A percentile compares a stretch with the other conserved stretches of the same genome.
Conservation (phyloP, 1,140 invertebrate genomes). For the Varroa destructor region DNA sequence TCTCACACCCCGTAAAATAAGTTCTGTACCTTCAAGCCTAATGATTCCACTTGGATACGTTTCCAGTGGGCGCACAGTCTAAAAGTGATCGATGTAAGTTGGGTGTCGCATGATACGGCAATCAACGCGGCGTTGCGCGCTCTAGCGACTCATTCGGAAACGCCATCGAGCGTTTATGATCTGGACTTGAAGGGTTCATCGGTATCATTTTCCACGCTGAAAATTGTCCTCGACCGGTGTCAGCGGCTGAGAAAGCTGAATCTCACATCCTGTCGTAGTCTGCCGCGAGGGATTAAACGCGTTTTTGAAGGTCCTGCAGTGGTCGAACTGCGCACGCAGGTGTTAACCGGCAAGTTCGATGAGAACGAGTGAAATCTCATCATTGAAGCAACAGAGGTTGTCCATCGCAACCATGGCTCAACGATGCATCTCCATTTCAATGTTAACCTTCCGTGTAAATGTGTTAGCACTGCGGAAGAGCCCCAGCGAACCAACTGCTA, state of each 20-base stretch:
- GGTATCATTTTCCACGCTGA: conserved; percentile 59
- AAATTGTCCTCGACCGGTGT: conserved; percentile 56
- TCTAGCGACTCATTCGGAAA: conserved; percentile 52
- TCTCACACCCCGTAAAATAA: too few relatives aligned
- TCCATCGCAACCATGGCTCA: too few relatives aligned
- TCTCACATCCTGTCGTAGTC: conserved; percentile 63
- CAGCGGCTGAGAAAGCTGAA: conserved; percentile 56
- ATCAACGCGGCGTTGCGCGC: conserved; percentile 58
- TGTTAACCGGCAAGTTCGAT: conserved; percentile 36
- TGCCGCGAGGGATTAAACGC: conserved; percentile 67
- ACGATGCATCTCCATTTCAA: too few relatives aligned
- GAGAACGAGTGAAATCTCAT: conserved; percentile 25
- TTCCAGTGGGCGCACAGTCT: conserved; percentile 60
- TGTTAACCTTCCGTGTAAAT: too few relatives aligned
- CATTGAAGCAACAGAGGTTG: too few relatives aligned
- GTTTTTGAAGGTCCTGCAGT: conserved; percentile 56
- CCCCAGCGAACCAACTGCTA: too few relatives aligned
- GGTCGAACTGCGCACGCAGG: conserved; percentile 46
- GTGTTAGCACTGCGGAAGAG: too few relatives aligned
- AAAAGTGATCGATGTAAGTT: conserved; percentile 62
- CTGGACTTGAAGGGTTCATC: conserved; percentile 67
- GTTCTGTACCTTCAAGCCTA: too few relatives aligned
- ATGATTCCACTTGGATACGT: background rate
- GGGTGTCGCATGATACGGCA: conserved; percentile 56
- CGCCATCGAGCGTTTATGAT: conserved; percentile 37